These are phyloP conservation scores for Zaprionus ghesquierei DNA, from an alignment of 1,140 invertebrate species.

Conservation along the genomic window DNA sequence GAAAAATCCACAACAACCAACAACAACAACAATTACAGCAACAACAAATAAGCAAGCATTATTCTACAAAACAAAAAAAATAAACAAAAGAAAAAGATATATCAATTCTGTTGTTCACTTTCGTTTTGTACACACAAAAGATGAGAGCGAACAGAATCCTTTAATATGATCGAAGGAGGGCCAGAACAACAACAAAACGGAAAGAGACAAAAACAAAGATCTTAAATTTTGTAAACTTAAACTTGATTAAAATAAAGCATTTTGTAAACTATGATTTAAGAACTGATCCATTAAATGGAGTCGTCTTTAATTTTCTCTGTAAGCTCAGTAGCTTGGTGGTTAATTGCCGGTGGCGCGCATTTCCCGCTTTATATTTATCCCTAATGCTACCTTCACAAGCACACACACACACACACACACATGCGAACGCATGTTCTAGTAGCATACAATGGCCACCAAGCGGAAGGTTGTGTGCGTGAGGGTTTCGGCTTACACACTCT, in stretches of 20 bases:
- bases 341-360: slow-evolving; percentile 54
- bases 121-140: slow-evolving; percentile 32
- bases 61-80: slow-evolving; percentile 52
- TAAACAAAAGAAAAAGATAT: slow-evolving; percentile 42
- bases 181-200: not conserved
- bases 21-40: slow-evolving; percentile 12
- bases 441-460: not conserved
- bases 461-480: slow-evolving; percentile 17
- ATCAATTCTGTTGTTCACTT: slow-evolving; percentile 5
- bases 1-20: slow-evolving; percentile 33
- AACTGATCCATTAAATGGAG: not conserved
- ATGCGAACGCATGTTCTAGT: not conserved
- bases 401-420: slow-evolving; percentile 14
- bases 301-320: slow-evolving; percentile 6
- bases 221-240: slow-evolving; percentile 34
- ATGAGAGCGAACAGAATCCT: not conserved
- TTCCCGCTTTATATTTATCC: slow-evolving; percentile 62
- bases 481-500: slow-evolving; percentile 26
- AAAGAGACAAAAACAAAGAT: slow-evolving; percentile 29
- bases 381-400: slow-evolving; percentile 6
- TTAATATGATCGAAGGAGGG: not conserved
- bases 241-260: slow-evolving; percentile 72
- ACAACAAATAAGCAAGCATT: slow-evolving; percentile 19
- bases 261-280: slow-evolving; percentile 68
- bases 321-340: slow-evolving; percentile 24